Evolutionary conservation across 2,888 invertebrate species (phyloP).

Genomic region (Willowsia nigromaculata): DNA sequence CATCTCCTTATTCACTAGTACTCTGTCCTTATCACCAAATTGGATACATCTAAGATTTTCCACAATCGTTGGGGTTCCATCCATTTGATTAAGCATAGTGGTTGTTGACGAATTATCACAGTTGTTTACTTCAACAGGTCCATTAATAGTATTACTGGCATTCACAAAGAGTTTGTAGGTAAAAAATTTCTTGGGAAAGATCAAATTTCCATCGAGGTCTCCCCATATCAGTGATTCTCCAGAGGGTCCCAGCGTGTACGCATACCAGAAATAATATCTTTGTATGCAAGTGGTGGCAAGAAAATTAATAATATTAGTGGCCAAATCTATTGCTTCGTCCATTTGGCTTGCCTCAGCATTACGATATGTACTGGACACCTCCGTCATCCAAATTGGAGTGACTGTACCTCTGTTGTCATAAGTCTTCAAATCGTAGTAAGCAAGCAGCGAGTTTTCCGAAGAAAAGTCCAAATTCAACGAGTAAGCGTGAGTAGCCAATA

Average conservation of each 20-base stretch:
- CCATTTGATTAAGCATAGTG: not conserved
- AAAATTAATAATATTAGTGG: constrained; percentile 72
- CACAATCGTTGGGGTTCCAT: not conserved
- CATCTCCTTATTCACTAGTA: constrained; percentile 51
- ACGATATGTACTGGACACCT: constrained; percentile 70
- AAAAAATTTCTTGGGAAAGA: constrained; percentile 73
- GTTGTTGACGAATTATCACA: not conserved
- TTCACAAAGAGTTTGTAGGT: constrained; percentile 67
- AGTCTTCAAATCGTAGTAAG: constrained; percentile 65
- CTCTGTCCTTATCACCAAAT: constrained; percentile 60
- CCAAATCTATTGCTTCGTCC: constrained; percentile 71
- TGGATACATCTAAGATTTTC: constrained; percentile 49
- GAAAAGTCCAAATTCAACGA: constrained; percentile 64
- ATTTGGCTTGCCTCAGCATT: constrained; percentile 68
- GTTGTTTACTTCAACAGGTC: constrained; percentile 45
- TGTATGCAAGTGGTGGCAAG: constrained; percentile 72
- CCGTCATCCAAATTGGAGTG: constrained; percentile 74
- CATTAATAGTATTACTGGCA: constrained; percentile 52
- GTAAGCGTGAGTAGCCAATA: constrained; percentile 70
- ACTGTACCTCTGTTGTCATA: constrained; percentile 46
- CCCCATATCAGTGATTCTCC: constrained; percentile 76
- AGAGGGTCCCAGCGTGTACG: constrained; percentile 56
- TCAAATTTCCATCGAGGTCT: constrained; percentile 45
- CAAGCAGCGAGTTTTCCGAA: constrained; percentile 52
- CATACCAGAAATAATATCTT: constrained; percentile 74